Conservation (phyloP, 2,113 vertebrate genomes). For the Psilopsiagon aymara region DNA sequence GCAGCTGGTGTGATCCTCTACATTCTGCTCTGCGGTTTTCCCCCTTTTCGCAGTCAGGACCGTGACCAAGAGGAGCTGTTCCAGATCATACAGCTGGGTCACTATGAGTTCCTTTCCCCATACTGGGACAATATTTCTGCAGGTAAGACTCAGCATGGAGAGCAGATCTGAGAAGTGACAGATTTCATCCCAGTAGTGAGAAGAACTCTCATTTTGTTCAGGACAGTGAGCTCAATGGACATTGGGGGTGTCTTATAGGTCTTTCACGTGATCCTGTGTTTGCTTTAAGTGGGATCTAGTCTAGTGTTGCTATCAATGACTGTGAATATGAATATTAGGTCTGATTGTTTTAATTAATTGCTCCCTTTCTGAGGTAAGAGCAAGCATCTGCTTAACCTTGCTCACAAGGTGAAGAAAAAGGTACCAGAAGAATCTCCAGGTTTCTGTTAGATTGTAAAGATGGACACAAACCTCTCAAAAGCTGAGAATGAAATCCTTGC, state of each 20-base stretch:
- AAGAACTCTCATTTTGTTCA: neutral
- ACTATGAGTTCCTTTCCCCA: slow-evolving; percentile 88
- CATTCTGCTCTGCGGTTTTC: slow-evolving; percentile 93
- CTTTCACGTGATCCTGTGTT: neutral
- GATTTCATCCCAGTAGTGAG: neutral
- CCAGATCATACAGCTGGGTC: slow-evolving; percentile 89
- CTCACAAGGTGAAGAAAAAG: neutral
- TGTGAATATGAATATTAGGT: neutral
- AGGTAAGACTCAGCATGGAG: slow-evolving; percentile 74
- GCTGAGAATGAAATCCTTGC: neutral
- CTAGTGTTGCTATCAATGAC: accelerated
- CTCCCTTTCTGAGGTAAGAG: neutral
- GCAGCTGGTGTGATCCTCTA: slow-evolving; percentile 96
- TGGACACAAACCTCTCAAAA: neutral
- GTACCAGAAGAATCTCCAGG: neutral
- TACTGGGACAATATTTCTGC: slow-evolving; percentile 96
- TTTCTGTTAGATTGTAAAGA: neutral
- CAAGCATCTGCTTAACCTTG: neutral
- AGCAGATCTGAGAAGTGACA: neutral
- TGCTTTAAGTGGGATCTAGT: neutral
- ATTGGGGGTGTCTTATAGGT: neutral
- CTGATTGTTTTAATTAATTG: neutral
- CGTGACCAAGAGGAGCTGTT: slow-evolving; percentile 94
- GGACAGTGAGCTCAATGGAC: neutral
- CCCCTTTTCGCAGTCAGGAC: slow-evolving; percentile 92